Evolutionary conservation across 2,888 invertebrate genomes (phyloP).

Genomic region (Crioceris asparagi): DNA sequence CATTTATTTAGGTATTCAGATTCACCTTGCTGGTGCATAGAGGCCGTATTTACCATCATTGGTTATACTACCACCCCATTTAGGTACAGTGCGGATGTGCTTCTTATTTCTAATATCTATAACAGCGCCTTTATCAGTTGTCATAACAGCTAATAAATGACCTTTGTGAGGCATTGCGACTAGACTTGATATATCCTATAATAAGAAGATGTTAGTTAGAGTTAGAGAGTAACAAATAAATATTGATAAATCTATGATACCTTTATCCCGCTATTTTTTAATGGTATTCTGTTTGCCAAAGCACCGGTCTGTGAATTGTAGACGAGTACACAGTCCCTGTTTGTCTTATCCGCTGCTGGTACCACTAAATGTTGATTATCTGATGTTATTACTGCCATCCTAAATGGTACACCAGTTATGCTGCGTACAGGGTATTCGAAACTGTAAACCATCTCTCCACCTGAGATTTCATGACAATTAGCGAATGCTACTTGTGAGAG

Average conservation of each 20-base stretch:
- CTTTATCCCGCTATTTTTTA: constrained; percentile 46
- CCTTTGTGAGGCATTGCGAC: constrained; percentile 77
- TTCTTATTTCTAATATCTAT: constrained; percentile 83
- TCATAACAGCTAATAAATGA: constrained; percentile 77
- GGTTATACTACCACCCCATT: constrained; percentile 87
- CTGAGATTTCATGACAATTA: constrained; percentile 31
- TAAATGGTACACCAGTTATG: constrained; percentile 58
- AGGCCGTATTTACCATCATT: constrained; percentile 82
- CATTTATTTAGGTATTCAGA: background rate
- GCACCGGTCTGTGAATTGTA: constrained; percentile 74
- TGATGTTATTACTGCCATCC: constrained; percentile 67
- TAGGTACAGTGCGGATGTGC: constrained; percentile 73
- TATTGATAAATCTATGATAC: no score
- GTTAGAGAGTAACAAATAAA: background rate
- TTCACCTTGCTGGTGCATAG: constrained; percentile 71
- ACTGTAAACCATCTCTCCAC: constrained; percentile 66
- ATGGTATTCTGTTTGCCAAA: constrained; percentile 39
- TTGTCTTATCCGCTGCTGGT: constrained; percentile 68
- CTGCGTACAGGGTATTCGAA: constrained; percentile 73
- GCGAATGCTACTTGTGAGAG: background rate
- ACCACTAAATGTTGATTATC: constrained; percentile 71
- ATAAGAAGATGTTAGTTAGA: constrained; percentile 7
- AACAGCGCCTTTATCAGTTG: constrained; percentile 82
- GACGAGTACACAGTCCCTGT: constrained; percentile 70
- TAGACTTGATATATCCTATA: constrained; percentile 61